Conservation (phyloP, 2,888 invertebrate species). For the Leucophenga maculata region DNA sequence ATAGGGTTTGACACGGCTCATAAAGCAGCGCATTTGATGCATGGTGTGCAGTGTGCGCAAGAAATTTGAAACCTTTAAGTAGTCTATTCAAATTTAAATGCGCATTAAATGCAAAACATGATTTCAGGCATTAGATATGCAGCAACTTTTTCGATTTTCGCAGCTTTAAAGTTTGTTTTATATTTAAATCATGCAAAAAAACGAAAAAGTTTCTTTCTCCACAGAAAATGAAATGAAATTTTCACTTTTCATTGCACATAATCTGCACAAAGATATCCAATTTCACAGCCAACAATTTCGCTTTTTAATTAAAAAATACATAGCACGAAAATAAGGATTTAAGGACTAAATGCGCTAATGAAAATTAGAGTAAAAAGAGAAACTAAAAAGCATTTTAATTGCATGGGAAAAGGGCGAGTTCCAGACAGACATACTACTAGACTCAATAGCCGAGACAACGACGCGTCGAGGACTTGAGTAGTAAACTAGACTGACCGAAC, state of each 20-base stretch:
- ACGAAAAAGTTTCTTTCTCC: too few relatives aligned
- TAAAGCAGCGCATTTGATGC: constrained; percentile 3
- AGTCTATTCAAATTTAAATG: too few relatives aligned
- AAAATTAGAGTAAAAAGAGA: background rate
- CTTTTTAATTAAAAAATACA: constrained; percentile 14
- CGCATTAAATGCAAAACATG: too few relatives aligned
- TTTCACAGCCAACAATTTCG: constrained; percentile 15
- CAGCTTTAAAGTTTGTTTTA: background rate
- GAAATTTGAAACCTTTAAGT: too few relatives aligned
- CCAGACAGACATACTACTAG: constrained; percentile 5
- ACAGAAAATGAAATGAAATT: constrained; percentile 1
- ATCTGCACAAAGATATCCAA: background rate
- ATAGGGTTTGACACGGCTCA: constrained; percentile 1
- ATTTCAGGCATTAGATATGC: background rate
- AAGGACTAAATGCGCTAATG: background rate
- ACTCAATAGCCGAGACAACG: background rate
- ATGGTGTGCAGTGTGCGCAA: too few relatives aligned
- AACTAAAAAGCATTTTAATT: constrained; percentile 24
- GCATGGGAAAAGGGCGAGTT: constrained; percentile 6
- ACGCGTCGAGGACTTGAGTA: background rate
- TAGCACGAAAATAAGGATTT: background rate
- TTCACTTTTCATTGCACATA: constrained; percentile 21
- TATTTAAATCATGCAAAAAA: background rate
- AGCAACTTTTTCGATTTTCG: too few relatives aligned
- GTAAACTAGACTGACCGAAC: background rate